Base-by-base conservation (phyloP, 2,888 invertebrate species). In the Siphonodentalium dalli region DNA sequence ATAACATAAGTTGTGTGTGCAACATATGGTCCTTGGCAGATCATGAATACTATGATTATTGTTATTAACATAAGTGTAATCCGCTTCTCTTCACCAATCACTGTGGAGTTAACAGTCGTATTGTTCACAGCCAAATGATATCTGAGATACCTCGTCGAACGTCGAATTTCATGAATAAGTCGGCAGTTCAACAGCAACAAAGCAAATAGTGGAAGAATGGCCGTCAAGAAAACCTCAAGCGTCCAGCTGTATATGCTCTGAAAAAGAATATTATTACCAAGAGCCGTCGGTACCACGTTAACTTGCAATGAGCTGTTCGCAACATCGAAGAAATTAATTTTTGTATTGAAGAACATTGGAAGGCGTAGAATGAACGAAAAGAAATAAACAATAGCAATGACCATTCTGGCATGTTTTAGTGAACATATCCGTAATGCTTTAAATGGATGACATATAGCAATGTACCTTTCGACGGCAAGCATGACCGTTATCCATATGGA, bases 401-500 rank as follows among this genome's bases (percentile, higher is more conserved):
- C 63, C n/a, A 70, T 57, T 9, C 72, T 59, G 5, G 79, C 76
- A 39, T 75, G 57, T 9, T 54, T 57, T 0, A 74, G 67, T 0
- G 75, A 74, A 49, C 77, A 77, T 21, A 77, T 66, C 11, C 68
- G 48, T 55, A 68, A 68, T 3, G 75, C 72, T 11, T 71, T 59
- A 26, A 79, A 66, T 2, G 79, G 78, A 35, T 72, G 69, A 37
- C 78, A 79, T 50, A 79, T 79, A 13, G 79, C 79, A 24, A 79
- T 75, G 65, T 78, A 79, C 11, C 79, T 58, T 60, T 79, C 79
- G 5, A 77, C 65, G 1, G 78, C 77, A 44, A 79, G 63, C 66
- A 78, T 69, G 13, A 79, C 78, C 0, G 78, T 79, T 39, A 79
- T 49, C 75, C 79, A 79, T 3, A 78, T 69, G 0, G 77, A 77